Percentiles rank a stretch among this genome's conserved stretches.
These are phyloP conservation scores for Dallia pectoralis DNA, from an alignment of 2,797 vertebrate species.

Conservation along the genomic window DNA sequence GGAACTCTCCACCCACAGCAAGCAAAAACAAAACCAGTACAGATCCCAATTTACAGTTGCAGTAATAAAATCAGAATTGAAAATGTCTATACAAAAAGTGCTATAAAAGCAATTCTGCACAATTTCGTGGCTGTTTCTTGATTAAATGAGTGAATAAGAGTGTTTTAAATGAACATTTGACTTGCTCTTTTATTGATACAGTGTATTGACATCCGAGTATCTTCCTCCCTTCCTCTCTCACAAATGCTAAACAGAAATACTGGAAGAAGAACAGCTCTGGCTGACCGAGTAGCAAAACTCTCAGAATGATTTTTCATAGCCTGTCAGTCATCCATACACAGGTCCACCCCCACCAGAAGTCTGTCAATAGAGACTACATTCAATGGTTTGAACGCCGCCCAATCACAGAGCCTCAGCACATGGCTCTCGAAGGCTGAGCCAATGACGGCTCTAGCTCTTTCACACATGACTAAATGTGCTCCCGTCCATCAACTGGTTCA, in stretches of 20 bases:
- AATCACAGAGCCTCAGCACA: constrained; percentile 74
- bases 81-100: not conserved
- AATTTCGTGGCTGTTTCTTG: not conserved
- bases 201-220: not conserved
- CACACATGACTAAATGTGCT: constrained; percentile 86
- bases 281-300: constrained; percentile 25
- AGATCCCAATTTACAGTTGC: not conserved
- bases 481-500: constrained; percentile 90
- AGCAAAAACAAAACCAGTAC: not conserved
- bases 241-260: not conserved
- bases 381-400: constrained; percentile 77
- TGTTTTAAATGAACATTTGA: no score
- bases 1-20: not conserved
- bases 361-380: constrained; percentile 78
- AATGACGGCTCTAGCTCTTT: constrained; percentile 70
- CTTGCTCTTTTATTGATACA: no score
- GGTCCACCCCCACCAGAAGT: constrained; percentile 75
- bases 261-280: constrained; percentile 9
- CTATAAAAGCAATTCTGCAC: not conserved
- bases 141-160: no score
- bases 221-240: not conserved
- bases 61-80: not conserved
- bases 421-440: constrained; percentile 66
- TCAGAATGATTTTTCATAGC: constrained; percentile 54
- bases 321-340: constrained; percentile 78